Evolutionary conservation across 2,113 vertebrate species (phyloP), one percentile per base, ranked within the genome.

Genomic region (Scartelaos histophorus): DNA sequence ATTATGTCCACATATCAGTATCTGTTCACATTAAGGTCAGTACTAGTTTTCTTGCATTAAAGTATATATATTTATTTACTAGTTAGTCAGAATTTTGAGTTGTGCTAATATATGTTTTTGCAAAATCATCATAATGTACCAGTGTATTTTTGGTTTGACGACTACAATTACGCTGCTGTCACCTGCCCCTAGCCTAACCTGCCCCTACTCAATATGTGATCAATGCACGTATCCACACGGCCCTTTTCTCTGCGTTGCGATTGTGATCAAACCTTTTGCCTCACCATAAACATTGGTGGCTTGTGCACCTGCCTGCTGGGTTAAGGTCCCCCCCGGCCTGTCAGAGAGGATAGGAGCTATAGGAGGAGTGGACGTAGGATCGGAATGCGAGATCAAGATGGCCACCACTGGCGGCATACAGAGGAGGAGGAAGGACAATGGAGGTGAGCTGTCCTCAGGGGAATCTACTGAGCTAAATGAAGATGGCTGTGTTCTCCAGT

Each of bases 371-470:
- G 53, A 74, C 54, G 82, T 76, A 73, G 78, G 80, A 80, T 47
- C 79, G 81, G 79, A 88, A 87, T 83, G 73, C 85, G 45, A 70
- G 67, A 88, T 83, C 80, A 81, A 86, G 65, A 21, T 74, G 85
- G 89, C 86, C 85, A 82, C 87, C 83, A 81, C 71, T 73, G 78
- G 56, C 34, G 83, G 71, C 81, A 86, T 81, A 72, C 78, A 79
- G 78, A 82, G 64, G 76, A 85, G 87, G 67, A 58, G 69, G 82
- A 89, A 90, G 89, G 89, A 89, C 85, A 82, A 73, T 62, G 61
- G 87, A 91, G 88, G 91, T 91, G 79, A 90, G 72, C 13, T 67
- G 79, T 89, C 80, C 89, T 86, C 86, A 19, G 70, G 81, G 86
- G 82, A 88, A 82, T 83, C 67, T 87, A 77, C 78, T n/a, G 73